phyloP scores from a whole-genome alignment of 1,140 invertebrate species.

The Coptotermes formosanus region DNA sequence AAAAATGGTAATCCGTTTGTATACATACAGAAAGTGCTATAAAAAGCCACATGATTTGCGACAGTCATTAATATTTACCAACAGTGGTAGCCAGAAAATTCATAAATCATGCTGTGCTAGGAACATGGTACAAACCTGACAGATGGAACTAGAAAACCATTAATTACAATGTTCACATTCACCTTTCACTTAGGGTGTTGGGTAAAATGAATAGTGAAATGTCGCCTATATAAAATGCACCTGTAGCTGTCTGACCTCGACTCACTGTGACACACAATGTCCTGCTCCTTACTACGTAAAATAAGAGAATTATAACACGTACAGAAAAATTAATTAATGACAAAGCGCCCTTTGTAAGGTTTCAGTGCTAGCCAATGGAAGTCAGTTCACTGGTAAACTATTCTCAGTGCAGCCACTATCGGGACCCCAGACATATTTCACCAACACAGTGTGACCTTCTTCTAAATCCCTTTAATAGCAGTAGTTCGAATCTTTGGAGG shows the following conservation, averaged over 20 bases:
- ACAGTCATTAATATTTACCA: slow-evolving; percentile 16
- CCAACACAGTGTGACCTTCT: too few relatives aligned
- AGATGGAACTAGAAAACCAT: slow-evolving; percentile 18
- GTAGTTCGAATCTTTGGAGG: too few relatives aligned
- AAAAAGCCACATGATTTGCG: background rate
- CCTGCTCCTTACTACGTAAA: background rate
- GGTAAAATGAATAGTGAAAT: background rate
- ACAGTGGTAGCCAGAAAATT: background rate
- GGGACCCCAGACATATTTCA: background rate
- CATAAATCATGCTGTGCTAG: background rate
- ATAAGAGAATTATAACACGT: background rate
- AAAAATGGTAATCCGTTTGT: slow-evolving; percentile 13
- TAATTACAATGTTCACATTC: background rate
- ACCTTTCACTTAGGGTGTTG: background rate
- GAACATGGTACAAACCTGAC: background rate
- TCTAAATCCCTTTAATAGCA: too few relatives aligned
- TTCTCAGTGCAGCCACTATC: background rate
- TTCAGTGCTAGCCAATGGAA: background rate
- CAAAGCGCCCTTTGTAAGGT: background rate
- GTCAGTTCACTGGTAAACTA: too few relatives aligned
- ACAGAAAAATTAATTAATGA: background rate
- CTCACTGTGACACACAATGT: background rate
- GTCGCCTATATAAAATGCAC: slow-evolving; percentile 9
- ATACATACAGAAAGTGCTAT: background rate
- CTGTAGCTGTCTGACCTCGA: background rate